A percentile compares a stretch with the other conserved stretches of the same genome.
Evolutionary conservation across 2,113 vertebrate species (phyloP).

Genomic region (Tylochromis polylepis): DNA sequence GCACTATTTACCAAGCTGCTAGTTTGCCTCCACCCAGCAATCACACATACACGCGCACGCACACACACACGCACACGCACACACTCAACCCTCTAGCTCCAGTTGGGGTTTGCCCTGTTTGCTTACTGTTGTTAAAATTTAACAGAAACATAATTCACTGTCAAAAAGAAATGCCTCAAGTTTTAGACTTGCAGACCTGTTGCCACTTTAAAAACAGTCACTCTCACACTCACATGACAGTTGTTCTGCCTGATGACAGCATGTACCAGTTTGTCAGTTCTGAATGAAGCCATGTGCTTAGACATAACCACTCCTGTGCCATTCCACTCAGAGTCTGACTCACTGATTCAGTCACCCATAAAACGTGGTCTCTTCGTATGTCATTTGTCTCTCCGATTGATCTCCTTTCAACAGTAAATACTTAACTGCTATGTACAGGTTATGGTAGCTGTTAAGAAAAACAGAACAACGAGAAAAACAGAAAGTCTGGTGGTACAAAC

Average conservation of each 20-base stretch:
- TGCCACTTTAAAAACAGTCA: background rate
- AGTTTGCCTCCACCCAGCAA: constrained; percentile 17
- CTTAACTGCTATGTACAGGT: too few species aligned
- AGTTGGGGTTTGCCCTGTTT: background rate
- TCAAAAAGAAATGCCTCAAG: background rate
- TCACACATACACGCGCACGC: constrained; percentile 10
- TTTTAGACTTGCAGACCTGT: background rate
- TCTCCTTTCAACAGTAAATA: background rate
- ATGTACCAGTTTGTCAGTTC: constrained; percentile 29
- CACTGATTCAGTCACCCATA: constrained; percentile 15
- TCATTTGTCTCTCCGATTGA: background rate
- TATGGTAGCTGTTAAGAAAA: background rate
- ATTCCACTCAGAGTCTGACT: constrained; percentile 19
- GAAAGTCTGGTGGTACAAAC: background rate
- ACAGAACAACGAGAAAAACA: accelerated
- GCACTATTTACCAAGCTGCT: background rate
- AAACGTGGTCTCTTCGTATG: background rate
- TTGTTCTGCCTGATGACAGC: constrained; percentile 40
- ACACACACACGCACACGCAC: background rate
- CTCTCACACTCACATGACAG: constrained; percentile 9
- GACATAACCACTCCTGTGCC: constrained; percentile 6
- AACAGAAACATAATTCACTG: background rate
- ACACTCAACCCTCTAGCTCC: background rate
- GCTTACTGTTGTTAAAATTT: constrained; percentile 32
- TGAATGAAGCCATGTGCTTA: constrained; percentile 51